Percentiles rank a stretch among this genome's conserved stretches.
Evolutionary conservation across 2,797 vertebrate species (phyloP).

Genomic region (Sorex maritimensis): DNA sequence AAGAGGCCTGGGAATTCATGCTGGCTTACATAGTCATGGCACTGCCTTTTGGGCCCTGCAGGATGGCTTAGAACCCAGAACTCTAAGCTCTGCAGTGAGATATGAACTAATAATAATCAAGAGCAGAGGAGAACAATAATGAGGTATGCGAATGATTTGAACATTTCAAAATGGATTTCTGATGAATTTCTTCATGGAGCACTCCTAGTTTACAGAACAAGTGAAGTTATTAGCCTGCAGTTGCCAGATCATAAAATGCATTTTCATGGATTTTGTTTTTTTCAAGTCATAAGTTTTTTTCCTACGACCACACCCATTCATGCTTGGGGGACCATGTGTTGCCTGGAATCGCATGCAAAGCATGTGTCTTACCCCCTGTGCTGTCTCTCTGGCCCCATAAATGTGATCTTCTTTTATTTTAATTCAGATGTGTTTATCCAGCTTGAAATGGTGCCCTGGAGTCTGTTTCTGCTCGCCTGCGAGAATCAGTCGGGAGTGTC

Average conservation of each 20-base stretch:
- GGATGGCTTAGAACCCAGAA: not conserved
- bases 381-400: too few relatives aligned
- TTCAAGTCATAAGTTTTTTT: not conserved
- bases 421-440: not conserved
- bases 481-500: not conserved
- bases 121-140: not conserved
- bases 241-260: too few relatives aligned
- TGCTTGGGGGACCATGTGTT: too few relatives aligned
- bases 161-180: not conserved
- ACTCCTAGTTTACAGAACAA: too few relatives aligned
- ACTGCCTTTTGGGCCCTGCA: not conserved
- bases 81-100: not conserved
- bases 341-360: too few relatives aligned
- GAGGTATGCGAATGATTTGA: not conserved
- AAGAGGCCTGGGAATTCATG: not conserved
- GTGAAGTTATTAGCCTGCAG: too few relatives aligned
- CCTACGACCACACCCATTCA: too few relatives aligned
- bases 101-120: not conserved
- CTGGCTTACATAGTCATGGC: not conserved
- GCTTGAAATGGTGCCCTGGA: not conserved
- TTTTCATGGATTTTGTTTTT: not conserved
- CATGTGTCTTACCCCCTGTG: too few relatives aligned
- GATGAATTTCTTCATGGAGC: too few relatives aligned
- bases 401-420: not conserved
- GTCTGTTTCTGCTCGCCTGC: not conserved